Base-by-base conservation (phyloP, 2,797 vertebrate genomes). In the Chaetophractus vellerosus region DNA sequence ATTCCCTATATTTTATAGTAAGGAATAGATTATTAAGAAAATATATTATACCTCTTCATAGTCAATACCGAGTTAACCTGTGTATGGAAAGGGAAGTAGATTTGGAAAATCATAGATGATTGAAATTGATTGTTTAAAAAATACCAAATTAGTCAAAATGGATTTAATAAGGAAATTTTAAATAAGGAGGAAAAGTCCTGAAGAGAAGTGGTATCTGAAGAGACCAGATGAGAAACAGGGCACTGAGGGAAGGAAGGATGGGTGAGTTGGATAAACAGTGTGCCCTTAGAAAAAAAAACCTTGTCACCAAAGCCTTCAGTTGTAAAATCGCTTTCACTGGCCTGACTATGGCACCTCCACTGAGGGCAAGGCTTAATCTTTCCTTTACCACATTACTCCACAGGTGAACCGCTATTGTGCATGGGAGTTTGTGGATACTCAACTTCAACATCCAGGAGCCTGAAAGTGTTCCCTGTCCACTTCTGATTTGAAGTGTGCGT, bases 271-370 rank as follows among this genome's bases (percentile, higher is more conserved):
- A 48, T 75, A 33, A 36, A 23, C 12, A n/a, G 1, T 18, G 11
- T 74, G 8, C 26, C 36, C 48, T 74, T 31, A 31, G 57, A 38
- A 26, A 68, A 33, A 50, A 57, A 0, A 38, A 38, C 4, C 28
- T 8, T 68, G 6, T 61, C 31, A 4, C 9, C 1, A 8, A 50
- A 14, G 31, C 38, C 48, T 66, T 78, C 45, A 50, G 24, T 6
- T 33, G 0, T 57, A 31, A 57, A 68, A 9, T 26, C 3, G 2
- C 9, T n/a, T 31, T n/a, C 36, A 10, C 9, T 1, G 4, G 7
- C 18, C 50, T 26, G 21, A 16, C 7, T 12, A 4, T 11, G 78
- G 9, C 31, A 36, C 3, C 12, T 31, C 48, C 18, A 3, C 15
- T 24, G 2, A 36, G 38, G 38, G 4, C 41, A 41, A 33, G 19